Percentiles rank a stretch among this genome's conserved stretches.
phyloP scores from a whole-genome alignment of 2,888 invertebrate species.

The Plemyria rubiginata region DNA sequence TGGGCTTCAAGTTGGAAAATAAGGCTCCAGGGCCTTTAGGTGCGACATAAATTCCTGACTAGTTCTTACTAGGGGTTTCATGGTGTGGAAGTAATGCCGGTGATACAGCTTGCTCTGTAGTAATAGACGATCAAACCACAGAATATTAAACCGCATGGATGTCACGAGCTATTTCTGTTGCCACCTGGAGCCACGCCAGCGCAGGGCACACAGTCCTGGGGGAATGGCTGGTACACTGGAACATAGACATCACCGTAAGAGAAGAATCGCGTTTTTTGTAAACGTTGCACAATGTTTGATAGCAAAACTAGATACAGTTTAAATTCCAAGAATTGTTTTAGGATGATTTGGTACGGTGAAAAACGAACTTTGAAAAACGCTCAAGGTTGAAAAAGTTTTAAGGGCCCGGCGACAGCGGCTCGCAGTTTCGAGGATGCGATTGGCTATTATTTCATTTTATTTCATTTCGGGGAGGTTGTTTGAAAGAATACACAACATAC shows the following conservation, averaged over 20 bases:
- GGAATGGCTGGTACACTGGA: constrained; percentile 12
- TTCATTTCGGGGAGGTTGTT: no score
- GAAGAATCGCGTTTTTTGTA: background rate
- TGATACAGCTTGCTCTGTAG: constrained; percentile 8
- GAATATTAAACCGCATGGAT: constrained; percentile 57
- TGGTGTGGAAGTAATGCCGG: constrained; percentile 1
- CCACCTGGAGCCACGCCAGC: constrained; percentile 61
- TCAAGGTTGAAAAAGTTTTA: no score
- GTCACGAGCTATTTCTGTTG: constrained; percentile 65
- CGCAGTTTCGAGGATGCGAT: no score
- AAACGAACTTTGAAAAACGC: no score
- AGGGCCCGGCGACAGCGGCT: no score
- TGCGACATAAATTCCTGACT: background rate
- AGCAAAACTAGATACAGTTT: background rate
- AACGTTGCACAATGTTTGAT: background rate
- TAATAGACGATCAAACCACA: constrained; percentile 29
- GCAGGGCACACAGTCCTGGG: constrained; percentile 28
- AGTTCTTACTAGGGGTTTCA: background rate
- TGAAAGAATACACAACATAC: no score
- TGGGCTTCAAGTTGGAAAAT: no score
- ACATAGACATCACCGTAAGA: background rate
- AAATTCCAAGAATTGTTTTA: no score
- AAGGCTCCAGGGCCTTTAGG: no score
- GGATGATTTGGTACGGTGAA: no score
- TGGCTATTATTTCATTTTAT: no score